These are phyloP conservation scores for Cassiopea andromeda DNA, from an alignment of 30 jellyfish, hydroid and myxozoan species.

Conservation along the genomic window DNA sequence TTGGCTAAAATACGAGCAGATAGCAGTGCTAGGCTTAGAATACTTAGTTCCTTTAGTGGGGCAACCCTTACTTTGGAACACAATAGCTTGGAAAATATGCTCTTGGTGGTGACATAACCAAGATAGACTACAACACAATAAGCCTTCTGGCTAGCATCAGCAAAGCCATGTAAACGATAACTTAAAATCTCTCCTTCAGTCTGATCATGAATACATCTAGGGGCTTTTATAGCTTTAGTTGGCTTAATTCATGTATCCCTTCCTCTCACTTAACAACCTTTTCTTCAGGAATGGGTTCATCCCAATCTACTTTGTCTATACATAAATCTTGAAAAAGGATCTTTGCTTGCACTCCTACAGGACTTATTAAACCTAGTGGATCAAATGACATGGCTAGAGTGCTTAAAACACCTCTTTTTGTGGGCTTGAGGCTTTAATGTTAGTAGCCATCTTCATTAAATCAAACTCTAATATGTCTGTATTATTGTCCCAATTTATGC, in stretches of 20 bases:
- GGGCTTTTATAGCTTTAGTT: not conserved
- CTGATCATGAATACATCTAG: conserved; percentile 29
- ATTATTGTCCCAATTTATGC: conserved; percentile 1
- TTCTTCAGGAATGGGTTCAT: conserved; percentile 49
- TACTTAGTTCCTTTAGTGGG: conserved; percentile 23
- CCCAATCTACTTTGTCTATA: conserved; percentile 39
- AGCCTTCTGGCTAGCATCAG: conserved; percentile 63
- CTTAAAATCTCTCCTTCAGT: conserved; percentile 39
- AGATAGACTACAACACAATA: conserved; percentile 54
- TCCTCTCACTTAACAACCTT: conserved; percentile 13
- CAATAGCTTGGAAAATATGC: conserved; percentile 8
- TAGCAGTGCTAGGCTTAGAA: conserved; percentile 20
- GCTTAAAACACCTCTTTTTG: not conserved
- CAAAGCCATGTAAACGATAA: conserved; percentile 62
- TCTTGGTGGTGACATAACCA: conserved; percentile 14
- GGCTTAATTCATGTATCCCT: conserved; percentile 25
- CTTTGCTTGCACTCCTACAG: conserved; percentile 2
- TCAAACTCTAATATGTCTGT: not conserved
- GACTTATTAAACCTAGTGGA: not conserved
- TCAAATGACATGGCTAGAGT: not conserved
- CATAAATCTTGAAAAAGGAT: conserved; percentile 40
- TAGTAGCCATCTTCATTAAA: not conserved
- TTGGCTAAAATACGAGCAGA: conserved; percentile 22
- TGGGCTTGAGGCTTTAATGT: not conserved
- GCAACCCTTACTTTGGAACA: conserved; percentile 59